Evolutionary conservation across 2,113 vertebrate genomes (phyloP).

Genomic region (Machaerirhynchus nigripectus): DNA sequence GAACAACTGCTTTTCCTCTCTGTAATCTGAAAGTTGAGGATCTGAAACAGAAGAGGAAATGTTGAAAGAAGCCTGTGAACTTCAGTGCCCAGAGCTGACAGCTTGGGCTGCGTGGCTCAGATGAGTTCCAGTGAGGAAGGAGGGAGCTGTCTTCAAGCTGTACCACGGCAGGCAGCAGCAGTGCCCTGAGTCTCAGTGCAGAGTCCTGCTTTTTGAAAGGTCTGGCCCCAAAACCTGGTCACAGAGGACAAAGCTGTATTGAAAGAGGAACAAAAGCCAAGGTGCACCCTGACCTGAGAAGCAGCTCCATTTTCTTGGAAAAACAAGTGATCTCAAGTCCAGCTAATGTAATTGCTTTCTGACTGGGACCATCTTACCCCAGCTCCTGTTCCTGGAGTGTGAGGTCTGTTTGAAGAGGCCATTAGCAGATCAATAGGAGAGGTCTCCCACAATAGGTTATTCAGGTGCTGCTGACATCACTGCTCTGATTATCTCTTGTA

Average conservation of each 20-base stretch:
- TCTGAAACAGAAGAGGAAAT: background rate
- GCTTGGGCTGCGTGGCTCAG: background rate
- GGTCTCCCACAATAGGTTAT: constrained; percentile 41
- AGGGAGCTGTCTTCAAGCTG: background rate
- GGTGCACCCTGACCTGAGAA: background rate
- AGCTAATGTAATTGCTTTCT: constrained; percentile 43
- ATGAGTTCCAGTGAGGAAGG: background rate
- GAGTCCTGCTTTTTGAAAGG: background rate
- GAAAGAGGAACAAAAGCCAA: constrained; percentile 9
- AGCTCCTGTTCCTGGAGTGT: constrained; percentile 11
- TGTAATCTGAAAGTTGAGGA: background rate
- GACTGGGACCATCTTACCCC: background rate
- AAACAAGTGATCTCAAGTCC: constrained; percentile 28
- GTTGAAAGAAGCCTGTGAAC: background rate
- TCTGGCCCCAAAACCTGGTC: background rate
- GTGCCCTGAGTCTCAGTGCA: accelerated
- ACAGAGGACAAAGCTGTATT: background rate
- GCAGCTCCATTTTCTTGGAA: constrained; percentile 23
- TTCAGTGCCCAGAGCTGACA: background rate
- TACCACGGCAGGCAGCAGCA: background rate
- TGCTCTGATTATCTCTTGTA: constrained; percentile 28
- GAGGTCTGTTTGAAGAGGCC: constrained; percentile 56
- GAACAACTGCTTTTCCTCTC: background rate
- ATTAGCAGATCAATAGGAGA: constrained; percentile 51
- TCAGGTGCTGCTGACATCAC: constrained; percentile 23